Conservation (phyloP, 2,797 vertebrate species). For the Pangasius mekongensis region DNA sequence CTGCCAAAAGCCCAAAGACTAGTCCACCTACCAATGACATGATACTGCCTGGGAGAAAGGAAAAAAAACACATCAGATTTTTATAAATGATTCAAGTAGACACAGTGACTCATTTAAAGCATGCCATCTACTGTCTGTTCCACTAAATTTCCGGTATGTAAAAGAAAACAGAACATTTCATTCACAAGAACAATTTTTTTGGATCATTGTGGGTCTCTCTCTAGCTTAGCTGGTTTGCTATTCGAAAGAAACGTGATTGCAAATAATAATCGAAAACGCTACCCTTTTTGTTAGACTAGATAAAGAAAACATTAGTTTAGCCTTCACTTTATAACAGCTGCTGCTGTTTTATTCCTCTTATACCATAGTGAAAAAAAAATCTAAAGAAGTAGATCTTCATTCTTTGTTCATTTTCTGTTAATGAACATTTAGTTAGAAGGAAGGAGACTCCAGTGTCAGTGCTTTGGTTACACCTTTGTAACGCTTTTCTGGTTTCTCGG, state of each 20-base stretch:
- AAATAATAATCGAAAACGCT: too few species aligned
- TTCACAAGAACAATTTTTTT: not conserved
- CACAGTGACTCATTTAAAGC: not conserved
- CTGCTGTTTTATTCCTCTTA: too few species aligned
- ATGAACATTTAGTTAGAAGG: not conserved
- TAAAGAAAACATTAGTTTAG: too few species aligned
- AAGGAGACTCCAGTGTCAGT: not conserved
- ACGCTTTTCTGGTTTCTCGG: not conserved
- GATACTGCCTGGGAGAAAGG: constrained; percentile 77
- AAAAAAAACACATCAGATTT: not conserved
- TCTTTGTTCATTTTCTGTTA: not conserved
- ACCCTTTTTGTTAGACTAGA: too few species aligned
- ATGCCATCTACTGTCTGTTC: not conserved
- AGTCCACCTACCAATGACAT: constrained; percentile 86
- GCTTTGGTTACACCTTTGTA: not conserved
- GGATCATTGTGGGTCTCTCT: too few species aligned
- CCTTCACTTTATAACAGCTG: too few species aligned
- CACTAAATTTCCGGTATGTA: not conserved
- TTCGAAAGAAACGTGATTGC: too few species aligned
- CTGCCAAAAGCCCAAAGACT: constrained; percentile 85
- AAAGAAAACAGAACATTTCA: not conserved
- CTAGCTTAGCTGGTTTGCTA: too few species aligned
- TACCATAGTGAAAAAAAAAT: too few species aligned
- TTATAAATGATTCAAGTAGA: not conserved
- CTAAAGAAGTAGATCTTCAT: too few species aligned